These are phyloP conservation scores for Eulithis testata DNA, from an alignment of 2,888 invertebrate genomes.

Conservation along the genomic window DNA sequence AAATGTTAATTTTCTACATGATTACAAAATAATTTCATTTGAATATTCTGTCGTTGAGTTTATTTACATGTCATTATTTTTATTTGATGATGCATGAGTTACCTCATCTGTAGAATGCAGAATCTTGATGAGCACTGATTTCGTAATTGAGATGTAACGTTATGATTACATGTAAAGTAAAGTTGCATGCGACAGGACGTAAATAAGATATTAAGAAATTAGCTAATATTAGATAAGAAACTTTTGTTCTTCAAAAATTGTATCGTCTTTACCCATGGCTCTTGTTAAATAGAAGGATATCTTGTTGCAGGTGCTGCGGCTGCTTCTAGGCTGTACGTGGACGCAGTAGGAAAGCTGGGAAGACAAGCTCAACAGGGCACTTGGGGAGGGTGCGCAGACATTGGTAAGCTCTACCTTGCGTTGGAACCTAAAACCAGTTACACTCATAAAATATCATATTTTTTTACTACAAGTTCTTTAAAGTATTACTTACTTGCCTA, in stretches of 20 bases:
- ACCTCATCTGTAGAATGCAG: conserved; percentile 9
- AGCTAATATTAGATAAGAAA: no score
- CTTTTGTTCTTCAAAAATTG: no score
- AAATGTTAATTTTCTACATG: conserved; percentile 20
- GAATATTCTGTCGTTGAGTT: conserved; percentile 11
- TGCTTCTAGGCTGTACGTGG: conserved; percentile 94
- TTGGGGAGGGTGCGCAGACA: conserved; percentile 95
- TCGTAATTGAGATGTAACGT: conserved; percentile 4
- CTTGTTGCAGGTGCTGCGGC: conserved; percentile 91
- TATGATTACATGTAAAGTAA: neutral
- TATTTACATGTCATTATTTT: conserved; percentile 20
- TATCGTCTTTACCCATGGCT: no score
- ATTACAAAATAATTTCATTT: conserved; percentile 28
- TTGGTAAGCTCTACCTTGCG: conserved; percentile 86
- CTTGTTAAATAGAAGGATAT: neutral
- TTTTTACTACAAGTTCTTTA: no score
- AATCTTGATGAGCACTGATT: conserved; percentile 15
- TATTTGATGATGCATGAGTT: conserved; percentile 16
- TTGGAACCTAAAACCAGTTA: no score
- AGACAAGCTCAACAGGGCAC: conserved; percentile 95
- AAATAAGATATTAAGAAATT: no score
- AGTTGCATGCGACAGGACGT: neutral
- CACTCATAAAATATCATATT: no score
- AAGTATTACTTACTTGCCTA: no score
- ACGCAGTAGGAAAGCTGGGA: conserved; percentile 94